Evolutionary conservation across 2,797 vertebrate genomes (phyloP).

Genomic region (Danio choprae): DNA sequence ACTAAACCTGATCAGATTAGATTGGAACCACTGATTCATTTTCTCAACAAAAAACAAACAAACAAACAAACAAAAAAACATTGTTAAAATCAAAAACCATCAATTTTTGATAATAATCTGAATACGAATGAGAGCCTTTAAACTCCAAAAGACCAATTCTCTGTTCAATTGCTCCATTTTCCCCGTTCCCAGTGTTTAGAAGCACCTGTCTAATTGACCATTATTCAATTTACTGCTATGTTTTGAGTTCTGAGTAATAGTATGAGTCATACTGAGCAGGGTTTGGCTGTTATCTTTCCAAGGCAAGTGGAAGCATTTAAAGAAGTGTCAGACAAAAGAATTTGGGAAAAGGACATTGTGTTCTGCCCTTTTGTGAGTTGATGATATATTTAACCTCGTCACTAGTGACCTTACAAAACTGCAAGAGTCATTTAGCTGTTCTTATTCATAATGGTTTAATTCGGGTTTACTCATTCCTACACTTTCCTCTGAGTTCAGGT

Average conservation of each 20-base stretch:
- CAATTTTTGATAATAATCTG: background rate
- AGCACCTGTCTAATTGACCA: constrained; percentile 37
- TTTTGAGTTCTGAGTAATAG: constrained; percentile 22
- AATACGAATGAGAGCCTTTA: background rate
- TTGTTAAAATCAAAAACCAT: background rate
- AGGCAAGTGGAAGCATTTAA: background rate
- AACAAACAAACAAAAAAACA: no score
- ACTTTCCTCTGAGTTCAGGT: background rate
- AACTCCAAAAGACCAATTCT: background rate
- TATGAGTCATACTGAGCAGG: constrained; percentile 21
- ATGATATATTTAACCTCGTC: background rate
- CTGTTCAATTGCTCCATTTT: background rate
- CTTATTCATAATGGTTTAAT: background rate
- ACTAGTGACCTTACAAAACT: background rate
- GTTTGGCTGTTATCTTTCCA: constrained; percentile 20
- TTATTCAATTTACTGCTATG: constrained; percentile 32
- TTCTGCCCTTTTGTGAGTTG: background rate
- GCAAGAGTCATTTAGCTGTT: background rate
- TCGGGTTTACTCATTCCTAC: background rate
- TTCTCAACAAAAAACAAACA: no score
- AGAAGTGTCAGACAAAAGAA: background rate
- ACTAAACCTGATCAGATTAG: background rate
- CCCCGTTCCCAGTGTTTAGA: background rate
- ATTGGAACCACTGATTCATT: background rate
- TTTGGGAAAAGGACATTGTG: background rate